phyloP scores from a whole-genome alignment of 2,113 vertebrate genomes.

The Rousettus leschenaultii region DNA sequence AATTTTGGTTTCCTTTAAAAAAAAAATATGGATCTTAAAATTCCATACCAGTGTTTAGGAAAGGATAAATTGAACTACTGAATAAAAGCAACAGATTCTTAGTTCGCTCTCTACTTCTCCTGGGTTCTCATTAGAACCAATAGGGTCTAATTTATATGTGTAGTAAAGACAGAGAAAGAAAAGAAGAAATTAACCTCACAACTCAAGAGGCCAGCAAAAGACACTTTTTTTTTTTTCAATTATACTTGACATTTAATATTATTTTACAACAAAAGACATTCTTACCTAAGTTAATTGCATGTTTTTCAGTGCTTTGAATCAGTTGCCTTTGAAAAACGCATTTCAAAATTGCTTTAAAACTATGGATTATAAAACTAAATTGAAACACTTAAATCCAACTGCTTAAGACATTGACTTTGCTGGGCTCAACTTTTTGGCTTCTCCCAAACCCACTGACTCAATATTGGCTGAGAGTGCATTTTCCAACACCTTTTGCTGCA shows the following conservation, averaged over 20 bases:
- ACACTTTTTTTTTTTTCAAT: background rate
- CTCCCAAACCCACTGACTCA: background rate
- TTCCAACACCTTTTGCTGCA: background rate
- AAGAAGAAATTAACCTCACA: background rate
- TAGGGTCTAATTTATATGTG: background rate
- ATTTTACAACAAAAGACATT: background rate
- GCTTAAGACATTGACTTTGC: background rate
- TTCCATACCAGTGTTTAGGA: slow-evolving; percentile 10
- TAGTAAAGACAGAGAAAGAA: background rate
- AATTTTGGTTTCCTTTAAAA: background rate
- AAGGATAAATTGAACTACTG: background rate
- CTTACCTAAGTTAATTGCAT: background rate
- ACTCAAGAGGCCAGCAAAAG: background rate
- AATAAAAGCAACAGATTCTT: background rate
- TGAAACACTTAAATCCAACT: background rate
- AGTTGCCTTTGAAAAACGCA: background rate
- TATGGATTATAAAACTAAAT: background rate
- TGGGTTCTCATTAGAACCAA: background rate
- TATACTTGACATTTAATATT: too few species aligned
- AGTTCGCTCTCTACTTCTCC: background rate
- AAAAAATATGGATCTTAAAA: background rate
- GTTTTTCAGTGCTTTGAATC: background rate
- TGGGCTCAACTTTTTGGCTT: background rate
- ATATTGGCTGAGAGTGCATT: background rate
- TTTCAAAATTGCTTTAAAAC: background rate